A percentile compares a stretch with the other conserved stretches of the same genome.
phyloP scores from a whole-genome alignment of 2,113 vertebrate species.

The Paracanthobrama guichenoti region DNA sequence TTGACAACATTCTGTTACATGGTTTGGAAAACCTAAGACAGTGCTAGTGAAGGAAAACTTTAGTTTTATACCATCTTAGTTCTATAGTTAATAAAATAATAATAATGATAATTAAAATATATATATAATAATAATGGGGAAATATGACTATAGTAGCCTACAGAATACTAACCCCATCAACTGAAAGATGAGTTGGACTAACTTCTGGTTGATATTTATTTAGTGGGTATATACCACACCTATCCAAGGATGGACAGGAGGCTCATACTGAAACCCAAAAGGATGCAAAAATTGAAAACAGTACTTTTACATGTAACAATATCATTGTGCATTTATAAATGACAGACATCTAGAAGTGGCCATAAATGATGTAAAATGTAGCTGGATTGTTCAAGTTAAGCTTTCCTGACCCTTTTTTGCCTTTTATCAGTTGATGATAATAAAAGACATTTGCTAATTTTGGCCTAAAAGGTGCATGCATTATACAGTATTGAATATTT shows the following conservation, averaged over 20 bases:
- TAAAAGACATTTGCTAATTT: slow-evolving; percentile 81
- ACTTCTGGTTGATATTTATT: background rate
- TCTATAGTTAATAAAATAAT: background rate
- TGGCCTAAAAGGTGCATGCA: slow-evolving; percentile 88
- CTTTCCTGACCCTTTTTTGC: slow-evolving; percentile 51
- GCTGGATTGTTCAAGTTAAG: slow-evolving; percentile 68
- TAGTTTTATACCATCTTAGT: background rate
- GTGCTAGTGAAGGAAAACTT: background rate
- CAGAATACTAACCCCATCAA: background rate
- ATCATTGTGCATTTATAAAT: background rate
- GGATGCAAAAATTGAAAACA: slow-evolving; percentile 4
- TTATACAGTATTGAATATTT: slow-evolving; percentile 87
- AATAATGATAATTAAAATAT: background rate
- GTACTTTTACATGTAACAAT: slow-evolving; percentile 18
- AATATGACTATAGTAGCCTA: background rate
- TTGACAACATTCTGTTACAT: background rate
- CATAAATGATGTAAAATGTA: slow-evolving; percentile 58
- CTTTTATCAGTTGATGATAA: slow-evolving; percentile 75
- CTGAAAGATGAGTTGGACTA: background rate
- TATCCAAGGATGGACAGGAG: background rate
- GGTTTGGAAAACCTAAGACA: background rate
- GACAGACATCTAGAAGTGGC: slow-evolving; percentile 21
- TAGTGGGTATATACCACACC: background rate
- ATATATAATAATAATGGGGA: background rate
- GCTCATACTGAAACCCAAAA: background rate